Evolutionary conservation across 2,888 invertebrate species (phyloP).

Genomic region (Notocelia uddmanniana): DNA sequence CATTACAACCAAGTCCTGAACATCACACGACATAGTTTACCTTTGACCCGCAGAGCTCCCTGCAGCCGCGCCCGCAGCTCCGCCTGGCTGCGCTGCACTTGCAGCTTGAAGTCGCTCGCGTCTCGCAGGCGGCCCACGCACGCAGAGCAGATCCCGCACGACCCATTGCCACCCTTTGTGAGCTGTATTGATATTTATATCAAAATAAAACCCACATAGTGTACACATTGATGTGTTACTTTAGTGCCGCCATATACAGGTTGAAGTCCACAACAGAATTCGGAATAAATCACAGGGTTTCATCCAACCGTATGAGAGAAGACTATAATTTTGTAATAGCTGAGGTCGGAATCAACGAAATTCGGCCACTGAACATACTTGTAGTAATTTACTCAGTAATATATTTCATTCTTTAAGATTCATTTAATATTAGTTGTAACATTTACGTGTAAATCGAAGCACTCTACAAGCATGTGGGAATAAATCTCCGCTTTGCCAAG

Average conservation of each 20-base stretch:
- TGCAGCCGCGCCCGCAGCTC: neutral
- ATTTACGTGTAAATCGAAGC: slow-evolving; percentile 12
- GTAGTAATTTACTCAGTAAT: too few relatives aligned
- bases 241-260: neutral
- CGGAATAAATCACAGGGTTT: too few relatives aligned
- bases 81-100: slow-evolving; percentile 17
- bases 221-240: too few relatives aligned
- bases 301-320: too few relatives aligned
- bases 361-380: too few relatives aligned
- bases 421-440: neutral
- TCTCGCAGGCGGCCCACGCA: slow-evolving; percentile 17
- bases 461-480: neutral
- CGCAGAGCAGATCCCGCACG: neutral
- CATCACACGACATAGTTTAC: neutral
- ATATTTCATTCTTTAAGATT: too few relatives aligned
- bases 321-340: too few relatives aligned
- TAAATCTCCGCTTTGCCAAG: neutral
- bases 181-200: neutral
- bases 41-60: neutral
- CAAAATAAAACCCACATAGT: too few relatives aligned
- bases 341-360: too few relatives aligned
- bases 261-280: too few relatives aligned
- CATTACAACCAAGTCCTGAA: neutral
- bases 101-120: slow-evolving; percentile 18
- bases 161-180: neutral